Base-by-base conservation (phyloP, 2,113 vertebrate genomes). In the Promerops cafer region DNA sequence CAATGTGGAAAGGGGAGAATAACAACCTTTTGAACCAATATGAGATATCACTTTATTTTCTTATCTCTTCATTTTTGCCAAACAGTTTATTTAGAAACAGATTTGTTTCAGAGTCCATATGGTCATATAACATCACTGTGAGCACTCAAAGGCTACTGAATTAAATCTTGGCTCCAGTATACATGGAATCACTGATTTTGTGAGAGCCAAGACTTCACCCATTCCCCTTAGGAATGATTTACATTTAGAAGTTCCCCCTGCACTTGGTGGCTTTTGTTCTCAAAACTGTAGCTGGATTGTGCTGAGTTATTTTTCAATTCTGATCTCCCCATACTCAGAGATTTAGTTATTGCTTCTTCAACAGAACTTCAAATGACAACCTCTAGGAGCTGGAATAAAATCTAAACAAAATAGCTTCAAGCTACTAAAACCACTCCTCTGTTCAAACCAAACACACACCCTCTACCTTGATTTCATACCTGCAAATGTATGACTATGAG, bases 391-490 rank as follows among this genome's bases (percentile, higher is more conserved):
- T 64, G 33, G 35, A 83, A 39, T 61, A 91, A 96, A 90, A 68
- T 47, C n/a, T 31, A 60, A 91, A 57, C 8, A 64, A 16, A 52
- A 63, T 33, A 64, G 1, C 14, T 70, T 92, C 37, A 84, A 81
- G 16, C 2, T 71, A 27, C n/a, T 47, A 91, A 69, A 69, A 70
- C 3, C 30, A 52, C 72, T 92, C 31, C 77, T 85, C 5, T 78
- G 65, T 65, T 75, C 59, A 94, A 95, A 77, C 16, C 42, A 53
- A 94, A 94, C 27, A 78, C 35, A 90, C 2, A 8, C 47, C 37
- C 21, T 90, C 87, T 96, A 78, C 47, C 59, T 94, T 92, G 59
- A 94, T 96, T 96, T 96, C 66, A 30, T 75, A 85, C 28, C 88
- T n/a, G 18, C 15, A 87, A 54, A 81, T 33, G 16, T 75, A 70